These are phyloP conservation scores for Serinus canaria DNA, from an alignment of 2,113 vertebrate species.

Conservation along the genomic window DNA sequence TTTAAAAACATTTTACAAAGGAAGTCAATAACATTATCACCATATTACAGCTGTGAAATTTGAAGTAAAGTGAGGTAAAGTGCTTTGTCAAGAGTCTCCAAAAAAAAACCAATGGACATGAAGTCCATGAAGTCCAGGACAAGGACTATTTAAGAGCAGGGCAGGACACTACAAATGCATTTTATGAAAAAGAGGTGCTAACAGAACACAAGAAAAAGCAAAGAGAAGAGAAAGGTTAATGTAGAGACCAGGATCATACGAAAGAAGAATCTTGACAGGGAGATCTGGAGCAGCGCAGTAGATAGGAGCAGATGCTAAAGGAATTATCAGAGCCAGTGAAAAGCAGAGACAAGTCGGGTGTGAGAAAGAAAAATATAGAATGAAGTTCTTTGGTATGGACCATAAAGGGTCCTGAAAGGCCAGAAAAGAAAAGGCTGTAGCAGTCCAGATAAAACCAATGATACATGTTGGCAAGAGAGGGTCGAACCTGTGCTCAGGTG, in stretches of 20 bases:
- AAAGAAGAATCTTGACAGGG: neutral
- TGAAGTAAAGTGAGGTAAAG: neutral
- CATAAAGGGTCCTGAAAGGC: neutral
- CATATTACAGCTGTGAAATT: neutral
- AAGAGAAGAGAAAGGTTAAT: neutral
- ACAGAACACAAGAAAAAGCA: neutral
- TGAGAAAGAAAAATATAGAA: neutral
- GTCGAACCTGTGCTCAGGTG: neutral
- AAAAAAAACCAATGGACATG: neutral
- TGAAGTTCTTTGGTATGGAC: neutral
- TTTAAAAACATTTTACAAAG: neutral
- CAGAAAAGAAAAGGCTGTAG: neutral
- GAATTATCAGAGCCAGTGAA: neutral
- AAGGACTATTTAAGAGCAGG: neutral
- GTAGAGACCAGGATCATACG: neutral
- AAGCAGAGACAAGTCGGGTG: neutral
- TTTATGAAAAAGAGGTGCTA: neutral
- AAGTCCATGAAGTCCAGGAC: neutral
- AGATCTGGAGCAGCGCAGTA: neutral
- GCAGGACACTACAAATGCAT: neutral
- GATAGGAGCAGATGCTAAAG: neutral
- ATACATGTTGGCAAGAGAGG: accelerated
- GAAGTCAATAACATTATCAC: neutral
- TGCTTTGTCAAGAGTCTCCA: neutral
- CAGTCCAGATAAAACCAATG: neutral